Evolutionary conservation across 2,888 invertebrate species (phyloP).

Genomic region (Cistogaster globosa): DNA sequence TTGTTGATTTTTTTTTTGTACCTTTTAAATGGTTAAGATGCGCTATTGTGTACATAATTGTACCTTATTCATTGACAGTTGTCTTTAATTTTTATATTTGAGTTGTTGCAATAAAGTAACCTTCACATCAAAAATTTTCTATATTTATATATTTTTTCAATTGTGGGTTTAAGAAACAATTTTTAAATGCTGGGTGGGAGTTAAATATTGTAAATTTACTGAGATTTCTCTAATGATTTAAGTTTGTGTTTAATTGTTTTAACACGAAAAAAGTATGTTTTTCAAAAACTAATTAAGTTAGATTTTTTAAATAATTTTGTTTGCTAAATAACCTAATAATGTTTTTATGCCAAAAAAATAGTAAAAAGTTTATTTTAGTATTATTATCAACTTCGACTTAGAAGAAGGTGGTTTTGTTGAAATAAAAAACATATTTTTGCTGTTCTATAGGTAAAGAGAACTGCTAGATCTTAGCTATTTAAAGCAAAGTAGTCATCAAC

Average conservation of each 20-base stretch:
- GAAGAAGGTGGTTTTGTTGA: too few species aligned
- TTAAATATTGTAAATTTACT: background rate
- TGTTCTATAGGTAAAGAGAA: too few species aligned
- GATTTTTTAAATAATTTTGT: too few species aligned
- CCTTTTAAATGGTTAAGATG: constrained; percentile 23
- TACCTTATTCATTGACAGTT: constrained; percentile 22
- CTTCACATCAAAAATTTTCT: constrained; percentile 63
- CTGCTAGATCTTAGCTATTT: too few species aligned
- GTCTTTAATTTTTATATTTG: constrained; percentile 7
- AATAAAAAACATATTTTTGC: too few species aligned
- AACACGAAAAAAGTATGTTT: background rate
- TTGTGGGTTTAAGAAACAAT: constrained; percentile 36
- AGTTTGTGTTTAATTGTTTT: constrained; percentile 4
- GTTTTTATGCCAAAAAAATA: too few species aligned
- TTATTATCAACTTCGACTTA: too few species aligned
- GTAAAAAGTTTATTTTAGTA: too few species aligned
- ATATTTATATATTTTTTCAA: constrained; percentile 25
- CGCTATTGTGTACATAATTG: constrained; percentile 8
- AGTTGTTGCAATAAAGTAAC: constrained; percentile 43
- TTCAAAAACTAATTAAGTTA: too few species aligned
- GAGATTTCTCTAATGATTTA: constrained; percentile 23
- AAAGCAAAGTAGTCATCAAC: too few species aligned
- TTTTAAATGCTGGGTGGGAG: constrained; percentile 16
- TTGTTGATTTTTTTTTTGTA: constrained; percentile 11
- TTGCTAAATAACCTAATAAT: too few species aligned